Conservation (phyloP, 2,113 vertebrate genomes). For the Collichthys lucidus region DNA sequence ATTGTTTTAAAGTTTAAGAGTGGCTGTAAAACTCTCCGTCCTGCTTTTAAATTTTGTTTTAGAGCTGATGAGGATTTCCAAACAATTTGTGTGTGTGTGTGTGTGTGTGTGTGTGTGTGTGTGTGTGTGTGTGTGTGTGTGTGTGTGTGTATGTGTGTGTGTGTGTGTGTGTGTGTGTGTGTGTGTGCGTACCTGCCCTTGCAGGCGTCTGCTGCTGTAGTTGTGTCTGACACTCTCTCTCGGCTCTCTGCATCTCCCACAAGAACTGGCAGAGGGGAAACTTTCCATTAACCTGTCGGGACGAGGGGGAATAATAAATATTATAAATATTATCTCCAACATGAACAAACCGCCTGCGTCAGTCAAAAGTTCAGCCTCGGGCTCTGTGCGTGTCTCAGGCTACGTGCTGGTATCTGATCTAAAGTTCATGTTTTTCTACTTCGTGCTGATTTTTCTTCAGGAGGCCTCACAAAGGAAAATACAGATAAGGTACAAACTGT, state of each 20-base stretch:
- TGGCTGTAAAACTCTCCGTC: neutral
- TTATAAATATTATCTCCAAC: constrained; percentile 38
- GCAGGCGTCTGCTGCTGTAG: constrained; percentile 37
- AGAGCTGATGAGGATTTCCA: constrained; percentile 8
- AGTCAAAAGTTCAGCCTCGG: constrained; percentile 8
- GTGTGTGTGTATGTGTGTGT: constrained; percentile 18
- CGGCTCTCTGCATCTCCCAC: constrained; percentile 79
- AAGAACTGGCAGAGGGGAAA: constrained; percentile 78
- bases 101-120: constrained; percentile 17
- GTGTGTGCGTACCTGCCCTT: constrained; percentile 55
- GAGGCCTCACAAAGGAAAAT: neutral
- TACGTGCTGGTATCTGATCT: neutral
- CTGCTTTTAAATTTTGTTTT: neutral
- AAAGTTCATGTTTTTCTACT: constrained; percentile 22
- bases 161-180: constrained; percentile 5
- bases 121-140: constrained; percentile 22
- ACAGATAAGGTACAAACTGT: neutral
- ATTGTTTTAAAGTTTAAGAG: neutral
- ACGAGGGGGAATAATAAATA: constrained; percentile 33
- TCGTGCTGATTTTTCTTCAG: neutral
- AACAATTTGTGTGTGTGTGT: constrained; percentile 6
- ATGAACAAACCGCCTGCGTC: constrained; percentile 20
- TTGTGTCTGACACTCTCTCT: constrained; percentile 65
- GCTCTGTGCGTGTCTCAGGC: neutral
- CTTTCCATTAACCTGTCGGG: constrained; percentile 70